Evolutionary conservation across 2,888 invertebrate genomes (phyloP).

Genomic region (Allophyes oxyacanthae): DNA sequence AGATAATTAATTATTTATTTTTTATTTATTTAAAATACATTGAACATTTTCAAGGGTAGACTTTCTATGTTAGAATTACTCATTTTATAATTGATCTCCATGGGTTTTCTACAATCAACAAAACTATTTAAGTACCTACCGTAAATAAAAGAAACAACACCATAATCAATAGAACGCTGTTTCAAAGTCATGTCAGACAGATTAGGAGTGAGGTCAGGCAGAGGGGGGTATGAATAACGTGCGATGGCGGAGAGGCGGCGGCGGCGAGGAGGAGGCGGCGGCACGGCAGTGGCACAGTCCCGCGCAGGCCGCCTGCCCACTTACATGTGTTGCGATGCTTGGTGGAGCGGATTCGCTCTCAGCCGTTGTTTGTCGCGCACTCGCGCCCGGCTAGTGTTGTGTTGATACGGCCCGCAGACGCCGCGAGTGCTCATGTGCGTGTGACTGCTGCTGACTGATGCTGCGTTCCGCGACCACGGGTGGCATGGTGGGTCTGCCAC

Average conservation of each 20-base stretch:
- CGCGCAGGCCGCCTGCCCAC: constrained; percentile 80
- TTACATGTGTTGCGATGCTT: constrained; percentile 86
- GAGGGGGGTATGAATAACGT: constrained; percentile 20
- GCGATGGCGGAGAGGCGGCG: constrained; percentile 51
- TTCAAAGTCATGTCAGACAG: constrained; percentile 65
- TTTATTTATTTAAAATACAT: too few relatives aligned
- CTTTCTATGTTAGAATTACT: too few relatives aligned
- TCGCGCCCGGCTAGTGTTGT: constrained; percentile 68
- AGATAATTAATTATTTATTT: too few relatives aligned
- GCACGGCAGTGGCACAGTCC: constrained; percentile 74
- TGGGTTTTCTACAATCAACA: not conserved
- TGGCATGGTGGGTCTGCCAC: constrained; percentile 78
- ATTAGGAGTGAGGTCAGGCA: constrained; percentile 46
- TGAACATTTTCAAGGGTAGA: too few relatives aligned
- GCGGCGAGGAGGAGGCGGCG: constrained; percentile 56
- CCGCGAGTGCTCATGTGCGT: constrained; percentile 70
- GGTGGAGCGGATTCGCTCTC: constrained; percentile 87
- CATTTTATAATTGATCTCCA: too few relatives aligned
- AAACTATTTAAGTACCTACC: not conserved
- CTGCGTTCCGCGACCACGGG: constrained; percentile 85
- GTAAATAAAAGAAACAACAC: constrained; percentile 29
- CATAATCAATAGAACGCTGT: constrained; percentile 65
- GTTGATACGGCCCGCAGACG: constrained; percentile 61
- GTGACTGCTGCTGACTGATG: constrained; percentile 62
- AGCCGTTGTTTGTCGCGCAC: constrained; percentile 63